Conservation (phyloP, 53 echinoderm and acorn worm genomes). For the Luidia sarsii region DNA sequence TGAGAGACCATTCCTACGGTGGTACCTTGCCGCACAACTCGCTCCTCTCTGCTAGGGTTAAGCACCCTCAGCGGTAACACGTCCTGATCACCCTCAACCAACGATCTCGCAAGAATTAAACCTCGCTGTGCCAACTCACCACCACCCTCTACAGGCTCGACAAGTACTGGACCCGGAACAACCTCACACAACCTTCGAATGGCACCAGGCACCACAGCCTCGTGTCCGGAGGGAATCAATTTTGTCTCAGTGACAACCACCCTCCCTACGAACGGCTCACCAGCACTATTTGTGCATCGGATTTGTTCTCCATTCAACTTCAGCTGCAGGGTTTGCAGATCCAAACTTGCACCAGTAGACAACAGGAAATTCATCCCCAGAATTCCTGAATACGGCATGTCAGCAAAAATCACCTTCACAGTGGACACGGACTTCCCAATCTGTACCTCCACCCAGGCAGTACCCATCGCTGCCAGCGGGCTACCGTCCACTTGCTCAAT, state of each 20-base stretch:
- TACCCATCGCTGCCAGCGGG: slow-evolving; percentile 33
- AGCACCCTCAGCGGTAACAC: slow-evolving; percentile 21
- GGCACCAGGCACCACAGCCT: slow-evolving; percentile 12
- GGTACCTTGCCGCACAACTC: slow-evolving; percentile 19
- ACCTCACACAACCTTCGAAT: background rate
- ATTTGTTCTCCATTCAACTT: slow-evolving; percentile 27
- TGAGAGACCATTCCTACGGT: slow-evolving; percentile 22
- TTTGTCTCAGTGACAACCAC: slow-evolving; percentile 9
- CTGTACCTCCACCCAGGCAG: slow-evolving; percentile 41
- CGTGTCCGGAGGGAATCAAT: slow-evolving; percentile 32
- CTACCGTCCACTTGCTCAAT: slow-evolving; percentile 51
- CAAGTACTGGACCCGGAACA: slow-evolving; percentile 5
- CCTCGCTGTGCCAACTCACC: slow-evolving; percentile 8
- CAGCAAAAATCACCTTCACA: slow-evolving; percentile 61
- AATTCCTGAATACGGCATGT: slow-evolving; percentile 26
- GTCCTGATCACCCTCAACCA: slow-evolving; percentile 19
- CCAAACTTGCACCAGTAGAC: background rate
- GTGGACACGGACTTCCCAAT: slow-evolving; percentile 26
- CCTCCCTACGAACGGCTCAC: background rate
- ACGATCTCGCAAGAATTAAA: slow-evolving; percentile 7
- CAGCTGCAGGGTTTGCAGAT: slow-evolving; percentile 19
- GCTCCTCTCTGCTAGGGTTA: slow-evolving; percentile 30
- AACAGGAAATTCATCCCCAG: slow-evolving; percentile 50
- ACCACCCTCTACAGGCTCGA: slow-evolving; percentile 12
- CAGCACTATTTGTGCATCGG: background rate